Conservation (phyloP, 2,113 vertebrate genomes). For the Galeopterus variegatus region DNA sequence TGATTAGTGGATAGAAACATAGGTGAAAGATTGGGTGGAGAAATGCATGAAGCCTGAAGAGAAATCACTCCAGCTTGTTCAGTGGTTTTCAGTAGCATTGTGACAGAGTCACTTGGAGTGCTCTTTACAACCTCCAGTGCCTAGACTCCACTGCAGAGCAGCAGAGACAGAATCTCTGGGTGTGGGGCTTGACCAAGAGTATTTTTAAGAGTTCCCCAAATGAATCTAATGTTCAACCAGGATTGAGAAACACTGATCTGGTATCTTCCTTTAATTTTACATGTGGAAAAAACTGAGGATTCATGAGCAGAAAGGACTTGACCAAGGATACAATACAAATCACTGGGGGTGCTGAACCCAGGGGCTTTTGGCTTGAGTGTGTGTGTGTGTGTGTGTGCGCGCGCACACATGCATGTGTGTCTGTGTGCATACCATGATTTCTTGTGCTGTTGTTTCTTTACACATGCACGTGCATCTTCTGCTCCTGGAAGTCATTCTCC, state of each 20-base stretch:
- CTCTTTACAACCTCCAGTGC: neutral
- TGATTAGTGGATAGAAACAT: neutral
- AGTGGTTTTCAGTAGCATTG: neutral
- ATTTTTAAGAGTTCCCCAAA: rapidly evolving
- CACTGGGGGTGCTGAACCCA: neutral
- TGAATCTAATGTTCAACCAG: neutral
- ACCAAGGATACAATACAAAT: neutral
- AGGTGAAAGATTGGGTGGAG: neutral
- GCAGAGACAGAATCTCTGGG: neutral
- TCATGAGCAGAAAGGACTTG: neutral
- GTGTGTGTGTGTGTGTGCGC: neutral
- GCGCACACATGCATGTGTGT: neutral
- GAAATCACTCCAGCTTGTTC: rapidly evolving
- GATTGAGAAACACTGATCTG: neutral
- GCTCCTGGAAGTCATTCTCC: neutral
- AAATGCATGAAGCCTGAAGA: neutral
- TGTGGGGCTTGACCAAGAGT: neutral
- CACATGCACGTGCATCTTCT: neutral
- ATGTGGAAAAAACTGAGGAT: neutral
- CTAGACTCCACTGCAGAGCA: neutral
- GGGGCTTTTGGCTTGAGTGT: neutral
- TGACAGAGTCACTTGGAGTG: neutral
- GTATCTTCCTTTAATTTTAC: neutral
- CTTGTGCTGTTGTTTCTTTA: neutral
- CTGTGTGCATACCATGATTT: neutral